phyloP scores from a whole-genome alignment of 2,888 invertebrate species.

The Asteroscopus sphinx region DNA sequence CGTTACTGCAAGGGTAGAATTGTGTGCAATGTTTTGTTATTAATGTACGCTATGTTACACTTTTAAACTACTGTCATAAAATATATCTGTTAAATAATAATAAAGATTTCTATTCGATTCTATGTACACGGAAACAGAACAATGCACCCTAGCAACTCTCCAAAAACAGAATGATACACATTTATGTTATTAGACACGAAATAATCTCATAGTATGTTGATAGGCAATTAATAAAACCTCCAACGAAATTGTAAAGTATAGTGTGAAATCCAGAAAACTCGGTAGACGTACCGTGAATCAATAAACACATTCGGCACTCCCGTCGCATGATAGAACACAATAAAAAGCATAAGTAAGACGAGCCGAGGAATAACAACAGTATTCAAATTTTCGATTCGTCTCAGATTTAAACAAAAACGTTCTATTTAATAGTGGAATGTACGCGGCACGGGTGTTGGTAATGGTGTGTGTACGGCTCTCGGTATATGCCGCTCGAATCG shows the following conservation, averaged over 20 bases:
- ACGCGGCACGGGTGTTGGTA: slow-evolving; percentile 77
- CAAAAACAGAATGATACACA: slow-evolving; percentile 32
- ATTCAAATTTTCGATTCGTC: slow-evolving; percentile 87
- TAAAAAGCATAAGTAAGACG: slow-evolving; percentile 84
- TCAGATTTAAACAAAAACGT: slow-evolving; percentile 89
- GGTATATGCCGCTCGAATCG: slow-evolving; percentile 78
- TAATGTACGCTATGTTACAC: slow-evolving; percentile 61
- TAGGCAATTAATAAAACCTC: slow-evolving; percentile 59
- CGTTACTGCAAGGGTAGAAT: slow-evolving; percentile 64
- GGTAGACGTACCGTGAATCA: slow-evolving; percentile 80
- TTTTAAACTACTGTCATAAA: slow-evolving; percentile 39
- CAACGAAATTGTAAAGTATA: slow-evolving; percentile 65
- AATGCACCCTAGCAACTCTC: slow-evolving; percentile 14
- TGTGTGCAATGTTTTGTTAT: slow-evolving; percentile 69
- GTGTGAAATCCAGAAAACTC: slow-evolving; percentile 77
- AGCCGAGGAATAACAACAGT: slow-evolving; percentile 83
- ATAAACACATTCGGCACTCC: slow-evolving; percentile 83
- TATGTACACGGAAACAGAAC: slow-evolving; percentile 18
- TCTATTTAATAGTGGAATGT: slow-evolving; percentile 86
- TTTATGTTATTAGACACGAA: slow-evolving; percentile 44
- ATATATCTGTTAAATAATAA: slow-evolving; percentile 27
- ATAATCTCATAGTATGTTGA: slow-evolving; percentile 49
- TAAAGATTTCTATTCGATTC: slow-evolving; percentile 12
- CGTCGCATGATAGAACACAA: slow-evolving; percentile 83
- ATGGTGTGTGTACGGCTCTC: slow-evolving; percentile 60